Evolutionary conservation across 1,140 invertebrate genomes (phyloP).

Genomic region (Apis laboriosa): DNA sequence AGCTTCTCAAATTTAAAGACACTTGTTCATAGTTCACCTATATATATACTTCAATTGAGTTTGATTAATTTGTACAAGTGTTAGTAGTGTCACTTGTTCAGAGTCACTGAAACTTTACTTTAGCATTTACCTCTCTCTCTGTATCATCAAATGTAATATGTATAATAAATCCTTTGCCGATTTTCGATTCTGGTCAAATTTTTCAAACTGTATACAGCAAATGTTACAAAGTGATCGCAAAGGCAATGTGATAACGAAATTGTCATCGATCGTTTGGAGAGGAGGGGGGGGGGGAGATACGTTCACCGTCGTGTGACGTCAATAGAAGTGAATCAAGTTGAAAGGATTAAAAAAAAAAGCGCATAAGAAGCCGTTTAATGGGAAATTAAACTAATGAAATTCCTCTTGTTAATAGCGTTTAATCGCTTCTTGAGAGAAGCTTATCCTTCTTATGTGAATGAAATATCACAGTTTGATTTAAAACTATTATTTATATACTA

Average conservation of each 20-base stretch:
- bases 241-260: conserved; percentile 6
- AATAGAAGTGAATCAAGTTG: conserved; percentile 26
- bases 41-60: too few species aligned
- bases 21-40: neutral
- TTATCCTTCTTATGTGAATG: too few species aligned
- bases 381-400: neutral
- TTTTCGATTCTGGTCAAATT: neutral
- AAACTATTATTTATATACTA: too few species aligned
- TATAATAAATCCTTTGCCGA: too few species aligned
- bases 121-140: too few species aligned
- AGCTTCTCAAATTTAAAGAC: conserved; percentile 2
- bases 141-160: too few species aligned
- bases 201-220: neutral
- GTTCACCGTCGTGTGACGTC: neutral
- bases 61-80: too few species aligned
- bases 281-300: neutral
- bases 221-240: neutral
- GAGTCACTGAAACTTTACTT: neutral
- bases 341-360: conserved; percentile 1
- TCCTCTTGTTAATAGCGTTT: too few species aligned
- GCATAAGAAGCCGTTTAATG: neutral
- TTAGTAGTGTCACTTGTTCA: neutral
- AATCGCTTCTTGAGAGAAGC: too few species aligned
- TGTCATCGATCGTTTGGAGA: conserved; percentile 17
- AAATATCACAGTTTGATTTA: too few species aligned